Evolutionary conservation across 2,888 invertebrate genomes (phyloP), one percentile per base, ranked within the genome.

Genomic region (Hirudinaria manillensis): DNA sequence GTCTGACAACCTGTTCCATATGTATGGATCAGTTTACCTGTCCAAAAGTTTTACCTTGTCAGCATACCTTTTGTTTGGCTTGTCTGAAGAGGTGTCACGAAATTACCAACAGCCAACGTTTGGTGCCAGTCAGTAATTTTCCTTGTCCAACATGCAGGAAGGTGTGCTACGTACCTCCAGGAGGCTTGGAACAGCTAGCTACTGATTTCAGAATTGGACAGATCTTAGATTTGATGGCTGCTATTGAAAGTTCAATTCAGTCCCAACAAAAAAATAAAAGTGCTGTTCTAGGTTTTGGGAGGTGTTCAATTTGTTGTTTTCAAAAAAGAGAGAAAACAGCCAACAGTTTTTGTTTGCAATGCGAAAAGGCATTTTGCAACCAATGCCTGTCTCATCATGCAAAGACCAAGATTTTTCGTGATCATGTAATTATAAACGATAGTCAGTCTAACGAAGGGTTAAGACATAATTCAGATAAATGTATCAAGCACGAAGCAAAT

Each of bases 41-140:
- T 13, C 78, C 78, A 16, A 78, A 78, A 38, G 74, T 78, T n/a
- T 66, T 78, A 27, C 76, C 78, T 19, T 78, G 78, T 65, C 77
- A 78, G 27, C 78, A 78, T 53, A 78, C 78, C 3, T 78, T 78
- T 73, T 78, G 78, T 38, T 65, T 77, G 38, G 0, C 19, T 21
- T 78, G 78, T 51, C 70, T 78, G 13, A 45, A 72, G 36, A 2
- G 56, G 2, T 77, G 51, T 68, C 67, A 77, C 70, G 66, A 76
- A n/a, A 38, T 34, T 16, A 65, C 36, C 6, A 78, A 78, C 70
- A 56, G 53, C 4, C 56, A 66, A n/a, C 45, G 77, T 3, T 45
- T 76, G 0, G 53, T 76, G 0, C 38, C 72, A 10, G 56, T 72
- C n/a, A 73, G 65, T 27, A 78, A 75, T 38, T 77, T 78, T 71